Evolutionary conservation across 2,888 invertebrate genomes (phyloP), one percentile per base, ranked within the genome.

Genomic region (Pomacea canaliculata): DNA sequence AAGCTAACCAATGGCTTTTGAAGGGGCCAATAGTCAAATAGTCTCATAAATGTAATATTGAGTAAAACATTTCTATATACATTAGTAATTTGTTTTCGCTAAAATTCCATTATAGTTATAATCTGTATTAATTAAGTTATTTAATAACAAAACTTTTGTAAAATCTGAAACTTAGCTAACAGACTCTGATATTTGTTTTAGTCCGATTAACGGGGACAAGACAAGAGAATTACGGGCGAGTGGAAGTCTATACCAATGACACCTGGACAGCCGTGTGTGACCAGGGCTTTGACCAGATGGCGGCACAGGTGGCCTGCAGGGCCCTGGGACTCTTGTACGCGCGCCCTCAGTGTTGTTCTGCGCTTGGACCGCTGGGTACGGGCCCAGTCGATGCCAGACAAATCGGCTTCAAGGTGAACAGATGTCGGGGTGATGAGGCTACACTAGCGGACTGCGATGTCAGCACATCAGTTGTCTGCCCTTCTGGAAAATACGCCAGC

Each of bases 241-340:
- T 87, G 23, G 85, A 85, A 49, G 76, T 87, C 78, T 83, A 83
- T 73, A 63, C 79, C 65, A 83, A 85, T 71, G 76, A 81, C 48
- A 79, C 81, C 4, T 87, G 87, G 85, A 76, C 76, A 10, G 80
- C 84, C n/a, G 84, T 85, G 0, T 87, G 87, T 78, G 85, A 85
- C 74, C 68, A 82, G 13, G 76, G 80, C 9, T 86, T 87, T 67
- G 78, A 78, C 10, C 77, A 81, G 27, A 65, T 62, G 0, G 82
- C 85, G 1, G 86, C 86, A 18, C 75, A 78, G 12, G 83, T 86
- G 13, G 84, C 83, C 8, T 88, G 88, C 73, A 74, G 77, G 66
- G 79, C 84, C 67, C 77, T 85, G 12, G 85, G 87, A 13, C 85
- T 82, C 76, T 76, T 73, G 10, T 78, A 83, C 73, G 87, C 85